Conservation (phyloP, 2,797 vertebrate species). For the Rhinogobio ventralis region DNA sequence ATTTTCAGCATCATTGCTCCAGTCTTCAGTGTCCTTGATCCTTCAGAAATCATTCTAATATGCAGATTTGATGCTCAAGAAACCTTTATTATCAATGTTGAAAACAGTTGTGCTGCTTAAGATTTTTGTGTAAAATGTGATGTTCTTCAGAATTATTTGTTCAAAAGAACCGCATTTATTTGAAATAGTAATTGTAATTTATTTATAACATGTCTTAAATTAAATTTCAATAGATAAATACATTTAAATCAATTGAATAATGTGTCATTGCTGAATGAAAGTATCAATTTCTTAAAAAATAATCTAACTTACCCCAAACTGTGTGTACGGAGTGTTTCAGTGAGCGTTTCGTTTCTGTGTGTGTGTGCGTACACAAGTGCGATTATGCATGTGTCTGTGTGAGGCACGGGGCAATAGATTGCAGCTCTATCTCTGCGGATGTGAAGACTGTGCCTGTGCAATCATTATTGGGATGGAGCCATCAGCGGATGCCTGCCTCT, state of each 20-base stretch:
- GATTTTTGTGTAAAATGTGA: not conserved
- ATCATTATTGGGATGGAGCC: slow-evolving; percentile 81
- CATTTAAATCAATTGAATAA: not conserved
- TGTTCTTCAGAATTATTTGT: not conserved
- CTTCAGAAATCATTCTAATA: not conserved
- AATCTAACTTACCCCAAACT: not conserved
- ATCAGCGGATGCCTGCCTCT: slow-evolving; percentile 67
- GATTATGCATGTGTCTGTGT: slow-evolving; percentile 39
- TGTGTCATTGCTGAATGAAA: no score
- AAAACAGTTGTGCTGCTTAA: not conserved
- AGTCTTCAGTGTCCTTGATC: not conserved
- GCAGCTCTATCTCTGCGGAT: slow-evolving; percentile 71
- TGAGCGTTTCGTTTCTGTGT: slow-evolving; percentile 31
- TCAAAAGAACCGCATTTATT: not conserved
- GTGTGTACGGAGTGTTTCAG: not conserved
- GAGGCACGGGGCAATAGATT: slow-evolving; percentile 73
- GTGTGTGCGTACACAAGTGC: slow-evolving; percentile 34
- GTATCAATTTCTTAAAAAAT: not conserved
- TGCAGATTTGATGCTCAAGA: not conserved
- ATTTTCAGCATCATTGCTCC: not conserved
- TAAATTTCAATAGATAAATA: no score
- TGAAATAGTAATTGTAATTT: not conserved
- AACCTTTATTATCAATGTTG: not conserved
- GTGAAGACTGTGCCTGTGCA: slow-evolving; percentile 79
- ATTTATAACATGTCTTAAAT: not conserved